Conservation (phyloP, 2,113 vertebrate species). For the Colius striatus region DNA sequence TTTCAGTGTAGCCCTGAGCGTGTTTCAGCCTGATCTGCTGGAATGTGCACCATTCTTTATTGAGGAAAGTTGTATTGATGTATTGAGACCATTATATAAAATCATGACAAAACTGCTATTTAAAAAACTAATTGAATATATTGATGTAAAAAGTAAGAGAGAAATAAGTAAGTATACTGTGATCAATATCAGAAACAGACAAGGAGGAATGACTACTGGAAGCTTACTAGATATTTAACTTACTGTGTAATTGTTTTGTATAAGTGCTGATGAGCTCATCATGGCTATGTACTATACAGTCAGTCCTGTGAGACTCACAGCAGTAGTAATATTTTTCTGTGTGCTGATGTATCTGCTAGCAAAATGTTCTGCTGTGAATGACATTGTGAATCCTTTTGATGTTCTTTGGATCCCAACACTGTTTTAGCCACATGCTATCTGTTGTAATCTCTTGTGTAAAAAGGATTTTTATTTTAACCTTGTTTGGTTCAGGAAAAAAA, state of each 20-base stretch:
- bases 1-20: not conserved
- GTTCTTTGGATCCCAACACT: not conserved
- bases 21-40: not conserved
- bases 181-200: not conserved
- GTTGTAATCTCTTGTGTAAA: slow-evolving; percentile 10
- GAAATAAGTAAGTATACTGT: not conserved
- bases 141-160: not conserved
- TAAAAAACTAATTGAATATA: not conserved
- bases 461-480: slow-evolving; percentile 39
- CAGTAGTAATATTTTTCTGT: not conserved
- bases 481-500: slow-evolving; percentile 29
- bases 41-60: not conserved
- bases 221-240: not conserved
- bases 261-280: not conserved
- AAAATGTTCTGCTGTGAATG: not conserved
- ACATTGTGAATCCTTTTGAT: not conserved
- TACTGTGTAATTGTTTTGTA: not conserved
- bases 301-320: not conserved
- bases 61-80: not conserved
- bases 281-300: not conserved
- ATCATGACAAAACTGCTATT: not conserved
- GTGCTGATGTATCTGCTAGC: not conserved
- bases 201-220: not conserved
- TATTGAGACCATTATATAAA: not conserved
- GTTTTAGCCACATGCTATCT: not conserved